Evolutionary conservation across 2,888 invertebrate species (phyloP), one percentile per base, ranked within the genome.

Genomic region (Polietes domitor): DNA sequence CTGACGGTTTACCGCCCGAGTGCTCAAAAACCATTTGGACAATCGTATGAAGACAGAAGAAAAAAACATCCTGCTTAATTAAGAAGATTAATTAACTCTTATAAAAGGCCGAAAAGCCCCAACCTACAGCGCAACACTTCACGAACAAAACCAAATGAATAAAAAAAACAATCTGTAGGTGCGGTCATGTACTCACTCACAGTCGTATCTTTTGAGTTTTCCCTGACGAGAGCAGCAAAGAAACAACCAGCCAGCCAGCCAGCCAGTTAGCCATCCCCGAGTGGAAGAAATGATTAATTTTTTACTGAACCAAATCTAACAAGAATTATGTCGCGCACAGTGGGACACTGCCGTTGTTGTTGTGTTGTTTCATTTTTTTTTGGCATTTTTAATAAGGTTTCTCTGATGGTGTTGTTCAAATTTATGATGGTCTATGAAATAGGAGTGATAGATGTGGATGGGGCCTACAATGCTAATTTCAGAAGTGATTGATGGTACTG

Each of bases 241-340:
- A 79, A 58, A 15, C 58, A 26, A 12, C 61, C 61, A 61, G 9
- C 32, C 4, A 32, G 15, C 2, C 47, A 47, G 32, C n/a, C 47
- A 47, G 12, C n/a, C 47, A 47, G 32, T 32, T 9, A 32, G 32
- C 9, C 12, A 10, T 37, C 43, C 5, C 1, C 26, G 47, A 65
- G 32, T 37, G 28, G 26, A n/a, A 15, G 24, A 17, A 26, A 43
- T 58, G 55, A 75, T 55, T 75, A 70, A 32, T 9, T 50, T 28
- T 73, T 12, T 65, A 72, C 24, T 68, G 68, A 37, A 58, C 77
- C 65, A 77, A 75, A 78, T 77, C 74, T 75, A 77, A 83, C 71
- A 77, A 75, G 75, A 83, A 77, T 71, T 77, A 72, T 80, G 77
- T 78, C 77, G 77, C 80, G 77, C 83, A 80, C 83, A 83, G 83